These are phyloP conservation scores for Amblyopsis hoosieri DNA, from an alignment of 2,797 vertebrate species.

Conservation along the genomic window DNA sequence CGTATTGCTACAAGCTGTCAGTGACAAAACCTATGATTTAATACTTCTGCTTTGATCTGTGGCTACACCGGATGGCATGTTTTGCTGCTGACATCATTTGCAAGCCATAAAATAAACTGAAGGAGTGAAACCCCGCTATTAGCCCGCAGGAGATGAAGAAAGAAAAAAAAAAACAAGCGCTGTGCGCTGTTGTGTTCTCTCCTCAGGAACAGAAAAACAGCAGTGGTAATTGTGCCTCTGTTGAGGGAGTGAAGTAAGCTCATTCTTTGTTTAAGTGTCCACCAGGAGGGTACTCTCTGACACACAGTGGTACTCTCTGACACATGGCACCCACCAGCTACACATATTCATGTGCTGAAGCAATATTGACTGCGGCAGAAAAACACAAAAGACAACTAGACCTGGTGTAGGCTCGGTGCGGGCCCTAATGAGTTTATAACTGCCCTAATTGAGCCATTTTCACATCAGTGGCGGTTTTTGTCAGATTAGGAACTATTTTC, in stretches of 20 bases:
- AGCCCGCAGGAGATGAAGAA: slow-evolving; percentile 55
- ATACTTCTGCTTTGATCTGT: slow-evolving; percentile 62
- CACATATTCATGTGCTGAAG: slow-evolving; percentile 74
- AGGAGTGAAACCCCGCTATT: slow-evolving; percentile 66
- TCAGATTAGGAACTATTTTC: slow-evolving; percentile 63
- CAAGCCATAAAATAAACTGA: slow-evolving; percentile 51
- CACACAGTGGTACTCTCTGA: slow-evolving; percentile 59
- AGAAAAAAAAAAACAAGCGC: slow-evolving; percentile 40
- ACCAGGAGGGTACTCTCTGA: slow-evolving; percentile 76
- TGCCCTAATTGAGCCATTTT: slow-evolving; percentile 80
- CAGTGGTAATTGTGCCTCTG: slow-evolving; percentile 73
- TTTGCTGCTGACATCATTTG: slow-evolving; percentile 62
- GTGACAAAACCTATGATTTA: slow-evolving; percentile 63
- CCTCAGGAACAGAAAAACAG: slow-evolving; percentile 74
- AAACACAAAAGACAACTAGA: slow-evolving; percentile 46
- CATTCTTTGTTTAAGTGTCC: slow-evolving; percentile 79
- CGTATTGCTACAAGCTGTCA: slow-evolving; percentile 67
- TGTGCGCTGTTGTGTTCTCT: slow-evolving; percentile 63
- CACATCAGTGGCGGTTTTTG: slow-evolving; percentile 73
- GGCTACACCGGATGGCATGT: slow-evolving; percentile 50
- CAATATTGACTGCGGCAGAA: slow-evolving; percentile 71
- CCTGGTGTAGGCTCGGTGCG: slow-evolving; percentile 49
- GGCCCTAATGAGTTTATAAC: slow-evolving; percentile 75
- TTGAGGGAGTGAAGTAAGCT: slow-evolving; percentile 62
- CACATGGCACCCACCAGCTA: slow-evolving; percentile 64